Conservation (phyloP, 2,113 vertebrate genomes). For the rabbit (Oryctolagus cuniculus) region mOryCun1.1 NC_091447.1:3302501-3303000, state of each 20-base stretch:
- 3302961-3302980: no score
- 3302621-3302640: background rate
- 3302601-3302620: slow-evolving; percentile 31
- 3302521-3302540: background rate
- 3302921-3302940: no score
- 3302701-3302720: background rate
- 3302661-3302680: background rate
- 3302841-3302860: slow-evolving; percentile 22
- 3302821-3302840: background rate
- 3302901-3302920: slow-evolving; percentile 2
- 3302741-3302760: background rate
- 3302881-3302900: background rate
- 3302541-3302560: background rate
- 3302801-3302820: background rate
- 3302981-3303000: no score
- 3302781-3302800: background rate
- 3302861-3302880: slow-evolving; percentile 24
- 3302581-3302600: background rate
- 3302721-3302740: background rate
- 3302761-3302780: background rate
- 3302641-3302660: background rate
- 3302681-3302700: background rate
- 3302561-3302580: background rate
- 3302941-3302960: no score
- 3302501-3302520: background rate